phyloP scores from a whole-genome alignment of 2,888 invertebrate species.

The Philaethria dido region DNA sequence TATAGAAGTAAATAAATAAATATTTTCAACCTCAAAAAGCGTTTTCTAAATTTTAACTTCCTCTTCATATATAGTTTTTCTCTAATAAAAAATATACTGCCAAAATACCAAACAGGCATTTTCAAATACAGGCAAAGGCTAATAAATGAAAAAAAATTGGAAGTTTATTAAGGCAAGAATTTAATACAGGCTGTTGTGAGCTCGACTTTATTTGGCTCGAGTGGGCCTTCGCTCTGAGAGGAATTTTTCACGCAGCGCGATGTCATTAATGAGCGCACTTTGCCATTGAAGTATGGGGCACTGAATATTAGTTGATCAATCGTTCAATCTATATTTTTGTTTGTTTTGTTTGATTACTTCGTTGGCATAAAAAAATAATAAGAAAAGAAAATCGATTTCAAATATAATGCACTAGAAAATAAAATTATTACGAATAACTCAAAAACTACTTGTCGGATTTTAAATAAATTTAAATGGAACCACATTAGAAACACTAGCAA shows the following conservation, averaged over 20 bases:
- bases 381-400: too few relatives aligned
- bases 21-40: too few relatives aligned
- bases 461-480: too few relatives aligned
- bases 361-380: too few relatives aligned
- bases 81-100: background rate
- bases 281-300: slow-evolving; percentile 55
- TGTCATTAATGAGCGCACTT: slow-evolving; percentile 62
- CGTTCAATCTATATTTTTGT: slow-evolving; percentile 2
- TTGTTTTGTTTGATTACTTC: background rate
- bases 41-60: too few relatives aligned
- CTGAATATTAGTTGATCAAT: slow-evolving; percentile 45
- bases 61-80: background rate
- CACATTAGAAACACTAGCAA: too few relatives aligned
- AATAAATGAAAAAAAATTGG: slow-evolving; percentile 22
- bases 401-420: too few relatives aligned
- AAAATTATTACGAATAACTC: too few relatives aligned
- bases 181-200: slow-evolving; percentile 44
- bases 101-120: slow-evolving; percentile 15
- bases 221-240: slow-evolving; percentile 45
- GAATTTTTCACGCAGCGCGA: slow-evolving; percentile 50
- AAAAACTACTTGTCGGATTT: too few relatives aligned
- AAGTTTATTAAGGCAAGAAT: slow-evolving; percentile 30
- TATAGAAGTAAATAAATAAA: too few relatives aligned
- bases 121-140: slow-evolving; percentile 12
- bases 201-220: slow-evolving; percentile 49